phyloP scores from a whole-genome alignment of 2,113 vertebrate genomes.

The Cyphomyrus plagiostoma region DNA sequence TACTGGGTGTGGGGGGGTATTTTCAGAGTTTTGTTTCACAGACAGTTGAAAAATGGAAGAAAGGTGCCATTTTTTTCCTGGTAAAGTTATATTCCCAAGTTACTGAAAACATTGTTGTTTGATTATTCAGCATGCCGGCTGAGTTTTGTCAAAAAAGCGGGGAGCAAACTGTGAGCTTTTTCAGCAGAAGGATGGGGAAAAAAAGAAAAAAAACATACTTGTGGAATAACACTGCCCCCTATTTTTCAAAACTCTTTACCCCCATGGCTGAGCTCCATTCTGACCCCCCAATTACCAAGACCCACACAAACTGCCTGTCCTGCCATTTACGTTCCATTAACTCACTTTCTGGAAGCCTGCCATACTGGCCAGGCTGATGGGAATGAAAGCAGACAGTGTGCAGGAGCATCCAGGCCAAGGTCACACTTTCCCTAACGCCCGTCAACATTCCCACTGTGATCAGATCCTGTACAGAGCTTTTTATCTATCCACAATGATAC shows the following conservation, averaged over 20 bases:
- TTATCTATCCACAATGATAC: too few relatives aligned
- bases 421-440: too few relatives aligned
- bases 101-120: neutral
- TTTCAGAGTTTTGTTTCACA: neutral
- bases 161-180: slow-evolving; percentile 12
- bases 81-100: neutral
- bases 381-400: too few relatives aligned
- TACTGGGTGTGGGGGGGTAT: neutral
- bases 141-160: neutral
- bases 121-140: neutral
- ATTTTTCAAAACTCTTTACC: neutral
- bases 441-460: too few relatives aligned
- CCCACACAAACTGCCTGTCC: slow-evolving; percentile 28
- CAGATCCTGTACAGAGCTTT: too few relatives aligned
- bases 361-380: slow-evolving; percentile 29
- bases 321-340: slow-evolving; percentile 29
- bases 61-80: neutral
- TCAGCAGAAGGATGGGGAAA: neutral
- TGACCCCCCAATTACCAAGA: slow-evolving; percentile 28
- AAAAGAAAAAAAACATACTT: neutral
- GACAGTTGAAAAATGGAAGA: neutral
- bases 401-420: too few relatives aligned
- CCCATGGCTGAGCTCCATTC: slow-evolving; percentile 25
- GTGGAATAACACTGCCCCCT: slow-evolving; percentile 25
- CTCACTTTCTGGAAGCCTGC: slow-evolving; percentile 36